Evolutionary conservation across 2,113 vertebrate species (phyloP).

Genomic region (Rhinichthys klamathensis): DNA sequence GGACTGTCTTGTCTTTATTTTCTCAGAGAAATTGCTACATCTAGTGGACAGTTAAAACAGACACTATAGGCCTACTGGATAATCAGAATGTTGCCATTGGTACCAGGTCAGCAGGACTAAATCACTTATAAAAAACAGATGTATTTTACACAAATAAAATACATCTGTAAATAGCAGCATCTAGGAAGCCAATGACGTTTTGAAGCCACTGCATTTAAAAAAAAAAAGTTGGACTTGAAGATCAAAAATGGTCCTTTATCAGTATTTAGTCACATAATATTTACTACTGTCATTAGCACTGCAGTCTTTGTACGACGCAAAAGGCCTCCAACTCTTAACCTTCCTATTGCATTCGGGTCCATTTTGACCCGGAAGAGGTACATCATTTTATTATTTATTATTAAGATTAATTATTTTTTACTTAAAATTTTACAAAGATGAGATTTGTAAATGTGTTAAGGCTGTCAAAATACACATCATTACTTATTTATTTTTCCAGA

Average conservation of each 20-base stretch:
- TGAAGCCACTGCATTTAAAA: neutral
- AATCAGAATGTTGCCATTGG: neutral
- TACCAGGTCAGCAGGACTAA: neutral
- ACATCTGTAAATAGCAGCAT: neutral
- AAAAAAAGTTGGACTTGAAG: neutral
- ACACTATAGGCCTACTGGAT: neutral
- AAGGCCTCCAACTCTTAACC: neutral
- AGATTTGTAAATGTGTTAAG: too few species aligned
- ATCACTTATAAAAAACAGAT: too few species aligned
- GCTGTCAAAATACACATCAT: too few species aligned
- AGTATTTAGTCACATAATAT: neutral
- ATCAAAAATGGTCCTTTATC: neutral
- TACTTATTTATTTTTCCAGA: too few species aligned
- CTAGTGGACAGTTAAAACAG: conserved; percentile 62
- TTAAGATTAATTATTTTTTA: too few species aligned
- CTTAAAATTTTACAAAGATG: too few species aligned
- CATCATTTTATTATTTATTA: too few species aligned
- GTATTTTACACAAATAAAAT: neutral
- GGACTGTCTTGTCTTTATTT: neutral
- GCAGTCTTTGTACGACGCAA: neutral
- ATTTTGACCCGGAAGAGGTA: too few species aligned
- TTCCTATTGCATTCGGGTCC: too few species aligned
- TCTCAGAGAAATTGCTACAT: conserved; percentile 61
- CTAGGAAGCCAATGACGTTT: neutral
- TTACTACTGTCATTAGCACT: neutral